Base-by-base conservation (phyloP, 2,888 invertebrate genomes). In the Chouioia cunea region DNA sequence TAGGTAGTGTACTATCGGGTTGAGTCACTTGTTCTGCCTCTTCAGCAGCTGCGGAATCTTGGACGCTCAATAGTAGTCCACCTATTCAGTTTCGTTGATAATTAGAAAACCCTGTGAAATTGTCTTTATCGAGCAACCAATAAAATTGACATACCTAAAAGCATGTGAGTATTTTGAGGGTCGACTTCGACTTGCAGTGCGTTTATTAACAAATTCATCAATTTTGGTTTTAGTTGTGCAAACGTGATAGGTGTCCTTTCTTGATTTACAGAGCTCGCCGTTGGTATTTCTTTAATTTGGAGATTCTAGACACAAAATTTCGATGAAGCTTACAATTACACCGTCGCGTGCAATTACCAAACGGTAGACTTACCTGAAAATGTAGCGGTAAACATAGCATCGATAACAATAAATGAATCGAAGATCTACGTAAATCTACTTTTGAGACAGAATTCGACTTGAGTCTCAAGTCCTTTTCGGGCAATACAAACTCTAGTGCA, bases 341-440 rank as follows among this genome's bases (percentile, higher is more conserved):
- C 44, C n/a, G 10, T 43, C 4, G 8, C 6, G 14, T 20, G 6
- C 6, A 48, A 20, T 56, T 36, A 36, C 36, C 4, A 36, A 8
- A 6, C 1, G 12, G 4, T 36, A 12, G 70, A 48, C n/a, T 76
- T 78, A 89, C 88, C 83, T 90, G 94, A 83, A 97, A 98, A 87
- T 99, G 97, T 70, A 97, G 89, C 0, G 99, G 99, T 80, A 99
- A 89, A 18, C 95, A 93, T 73, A 99, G 89, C 86, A 99, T 91
- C 1, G 98, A 98, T 76, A 97, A 86, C 22, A 99, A 88, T 64
- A 97, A 89, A 80, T 97, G 94, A 73, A 97, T 96, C 43, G 97
- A 96, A 1, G 98, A 95, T 78, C 95, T 92, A 73, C 99, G 89
- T 71, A 99, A 87, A 80, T 95, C 95, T 1, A 91, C 89, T 84